Conservation (phyloP, 2,113 vertebrate species). For the Vulpes vulpes region DNA sequence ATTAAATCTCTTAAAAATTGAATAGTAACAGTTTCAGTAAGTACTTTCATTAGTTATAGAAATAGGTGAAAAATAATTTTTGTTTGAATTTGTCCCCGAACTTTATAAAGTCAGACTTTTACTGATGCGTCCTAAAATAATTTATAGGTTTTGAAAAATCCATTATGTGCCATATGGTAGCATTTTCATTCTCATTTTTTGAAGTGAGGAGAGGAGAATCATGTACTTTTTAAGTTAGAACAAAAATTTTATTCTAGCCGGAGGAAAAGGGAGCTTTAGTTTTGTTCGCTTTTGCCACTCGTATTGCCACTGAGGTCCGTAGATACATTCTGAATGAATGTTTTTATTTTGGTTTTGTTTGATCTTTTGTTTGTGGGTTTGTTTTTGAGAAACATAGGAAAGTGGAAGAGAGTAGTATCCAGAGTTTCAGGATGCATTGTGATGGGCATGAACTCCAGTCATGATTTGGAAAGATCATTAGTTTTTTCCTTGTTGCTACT, state of each 20-base stretch:
- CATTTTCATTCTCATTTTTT: neutral
- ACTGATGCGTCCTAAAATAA: conserved; percentile 22
- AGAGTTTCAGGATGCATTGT: neutral
- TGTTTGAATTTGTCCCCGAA: neutral
- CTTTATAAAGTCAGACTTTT: conserved; percentile 50
- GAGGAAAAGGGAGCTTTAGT: neutral
- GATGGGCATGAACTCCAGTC: neutral
- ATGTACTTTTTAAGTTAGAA: neutral
- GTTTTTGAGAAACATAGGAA: conserved; percentile 55
- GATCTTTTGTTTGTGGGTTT: neutral
- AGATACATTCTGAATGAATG: neutral
- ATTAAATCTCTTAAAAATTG: neutral
- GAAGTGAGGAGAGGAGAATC: neutral
- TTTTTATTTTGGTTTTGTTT: conserved; percentile 43
- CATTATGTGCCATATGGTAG: neutral
- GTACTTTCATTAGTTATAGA: conserved; percentile 16
- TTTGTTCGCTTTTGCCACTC: neutral
- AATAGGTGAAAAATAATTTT: conserved; percentile 27
- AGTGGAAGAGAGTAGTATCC: neutral
- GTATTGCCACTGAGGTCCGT: neutral
- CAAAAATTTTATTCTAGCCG: conserved; percentile 13
- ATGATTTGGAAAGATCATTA: neutral
- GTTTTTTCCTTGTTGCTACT: neutral
- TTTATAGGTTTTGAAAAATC: conserved; percentile 4
- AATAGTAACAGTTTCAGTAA: neutral